Evolutionary conservation across 2,888 invertebrate species (phyloP).

Genomic region (Drosophila mulleri): DNA sequence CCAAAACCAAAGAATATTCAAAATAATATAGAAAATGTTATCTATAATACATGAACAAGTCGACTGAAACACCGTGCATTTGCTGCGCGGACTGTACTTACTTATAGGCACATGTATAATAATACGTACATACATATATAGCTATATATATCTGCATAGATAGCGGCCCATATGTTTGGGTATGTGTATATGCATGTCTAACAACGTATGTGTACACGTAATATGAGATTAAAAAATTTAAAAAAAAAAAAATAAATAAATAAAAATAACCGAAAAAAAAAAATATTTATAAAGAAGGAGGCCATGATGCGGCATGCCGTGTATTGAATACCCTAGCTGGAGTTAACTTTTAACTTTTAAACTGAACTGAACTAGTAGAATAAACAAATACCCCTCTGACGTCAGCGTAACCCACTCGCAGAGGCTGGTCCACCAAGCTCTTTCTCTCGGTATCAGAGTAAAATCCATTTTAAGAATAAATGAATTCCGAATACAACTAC

Average conservation of each 20-base stretch:
- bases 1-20: slow-evolving; percentile 56
- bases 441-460: neutral
- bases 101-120: slow-evolving; percentile 32
- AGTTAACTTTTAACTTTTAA: neutral
- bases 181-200: slow-evolving; percentile 4
- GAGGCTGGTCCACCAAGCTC: neutral
- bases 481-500: neutral
- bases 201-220: slow-evolving; percentile 4
- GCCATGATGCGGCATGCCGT: slow-evolving; percentile 23
- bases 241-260: slow-evolving; percentile 9
- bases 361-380: neutral
- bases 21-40: slow-evolving; percentile 23
- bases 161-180: slow-evolving; percentile 17
- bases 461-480: neutral
- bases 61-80: slow-evolving; percentile 68
- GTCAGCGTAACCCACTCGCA: neutral
- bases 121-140: slow-evolving; percentile 7
- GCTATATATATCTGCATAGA: slow-evolving; percentile 16
- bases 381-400: neutral
- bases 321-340: slow-evolving; percentile 8
- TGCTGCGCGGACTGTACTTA: slow-evolving; percentile 58
- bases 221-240: slow-evolving; percentile 18
- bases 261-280: no score
- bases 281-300: slow-evolving; percentile 1
- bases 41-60: slow-evolving; percentile 44